These are phyloP conservation scores for Hyla sarda DNA, from an alignment of 2,113 vertebrate genomes.

Conservation along the genomic window DNA sequence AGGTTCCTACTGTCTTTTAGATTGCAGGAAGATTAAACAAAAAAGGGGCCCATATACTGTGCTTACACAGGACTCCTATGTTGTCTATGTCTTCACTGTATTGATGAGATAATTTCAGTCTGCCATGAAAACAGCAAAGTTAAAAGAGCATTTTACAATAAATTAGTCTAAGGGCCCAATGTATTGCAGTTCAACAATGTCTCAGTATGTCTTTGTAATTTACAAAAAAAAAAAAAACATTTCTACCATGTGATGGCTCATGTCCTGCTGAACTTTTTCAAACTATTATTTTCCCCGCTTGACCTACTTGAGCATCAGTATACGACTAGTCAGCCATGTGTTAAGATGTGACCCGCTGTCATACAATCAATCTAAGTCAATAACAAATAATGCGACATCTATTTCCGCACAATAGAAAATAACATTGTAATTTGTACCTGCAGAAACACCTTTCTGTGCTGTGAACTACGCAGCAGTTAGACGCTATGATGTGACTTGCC, in stretches of 20 bases:
- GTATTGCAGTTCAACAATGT: no score
- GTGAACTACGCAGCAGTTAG: not conserved
- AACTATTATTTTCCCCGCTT: not conserved
- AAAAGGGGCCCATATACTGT: no score
- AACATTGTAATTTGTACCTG: slow-evolving; percentile 12
- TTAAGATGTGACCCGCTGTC: not conserved
- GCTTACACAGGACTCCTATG: no score
- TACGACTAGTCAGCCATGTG: not conserved
- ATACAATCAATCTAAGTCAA: not conserved
- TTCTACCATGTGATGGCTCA: not conserved
- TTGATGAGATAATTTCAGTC: no score
- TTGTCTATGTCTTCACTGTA: no score
- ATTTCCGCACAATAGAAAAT: not conserved
- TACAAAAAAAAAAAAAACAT: not conserved
- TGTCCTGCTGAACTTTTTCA: not conserved
- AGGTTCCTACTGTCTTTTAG: no score
- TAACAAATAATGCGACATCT: not conserved
- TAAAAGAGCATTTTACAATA: not conserved
- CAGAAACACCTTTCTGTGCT: slow-evolving; percentile 20
- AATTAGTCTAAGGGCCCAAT: no score
- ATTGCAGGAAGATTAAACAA: no score
- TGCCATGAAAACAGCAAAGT: no score
- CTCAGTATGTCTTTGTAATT: not conserved
- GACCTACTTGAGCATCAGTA: not conserved
- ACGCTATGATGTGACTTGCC: slow-evolving; percentile 15